These are phyloP conservation scores for Lepidostoma basale DNA, from an alignment of 1,140 invertebrate genomes.

Conservation along the genomic window DNA sequence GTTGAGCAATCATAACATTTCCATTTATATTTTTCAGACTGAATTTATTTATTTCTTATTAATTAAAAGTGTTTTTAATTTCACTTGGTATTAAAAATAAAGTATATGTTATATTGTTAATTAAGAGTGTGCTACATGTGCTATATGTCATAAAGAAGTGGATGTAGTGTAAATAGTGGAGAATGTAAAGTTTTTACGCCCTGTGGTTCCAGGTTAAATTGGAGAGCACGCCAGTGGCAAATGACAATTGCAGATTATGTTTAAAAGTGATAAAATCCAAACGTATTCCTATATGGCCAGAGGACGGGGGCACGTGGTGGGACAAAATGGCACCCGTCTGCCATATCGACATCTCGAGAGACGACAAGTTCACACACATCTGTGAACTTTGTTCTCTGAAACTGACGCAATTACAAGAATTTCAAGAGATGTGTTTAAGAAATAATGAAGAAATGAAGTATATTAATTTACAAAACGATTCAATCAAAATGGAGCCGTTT, in stretches of 20 bases:
- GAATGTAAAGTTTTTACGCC: no score
- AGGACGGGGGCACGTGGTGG: neutral
- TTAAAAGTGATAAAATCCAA: neutral
- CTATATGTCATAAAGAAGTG: no score
- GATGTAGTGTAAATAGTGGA: no score
- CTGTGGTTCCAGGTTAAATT: neutral
- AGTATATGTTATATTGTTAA: no score
- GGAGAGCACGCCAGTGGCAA: neutral
- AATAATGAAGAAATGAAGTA: neutral
- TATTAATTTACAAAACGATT: neutral
- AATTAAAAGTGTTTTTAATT: no score
- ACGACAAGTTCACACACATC: neutral
- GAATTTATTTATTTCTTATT: no score
- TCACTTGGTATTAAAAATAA: no score
- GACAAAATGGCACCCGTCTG: neutral
- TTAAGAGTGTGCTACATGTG: no score
- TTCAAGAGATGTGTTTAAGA: constrained; percentile 4
- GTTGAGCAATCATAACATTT: no score
- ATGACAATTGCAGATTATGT: neutral
- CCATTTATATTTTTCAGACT: no score
- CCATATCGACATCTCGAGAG: neutral
- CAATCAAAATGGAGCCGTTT: neutral
- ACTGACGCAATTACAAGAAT: neutral
- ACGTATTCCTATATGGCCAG: neutral
- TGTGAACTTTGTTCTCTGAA: neutral